A percentile compares a stretch with the other conserved stretches of the same genome.
Evolutionary conservation across 2,113 vertebrate genomes (phyloP).

Genomic region (Sus scrofa): T2T-Sscrofa CM000813.6:146860001-146860500

Average conservation of each 20-base stretch:
- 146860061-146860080: not conserved
- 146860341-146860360: too few species aligned
- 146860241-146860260: not conserved
- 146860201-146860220: not conserved
- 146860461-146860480: too few species aligned
- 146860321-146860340: too few species aligned
- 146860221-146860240: not conserved
- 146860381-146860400: too few species aligned
- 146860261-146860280: not conserved
- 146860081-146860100: not conserved
- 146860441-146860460: too few species aligned
- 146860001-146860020: not conserved
- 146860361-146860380: too few species aligned
- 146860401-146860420: too few species aligned
- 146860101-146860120: not conserved
- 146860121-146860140: not conserved
- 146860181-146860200: too few species aligned
- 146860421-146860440: too few species aligned
- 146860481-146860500: too few species aligned
- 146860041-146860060: not conserved
- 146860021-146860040: not conserved
- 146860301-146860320: not conserved
- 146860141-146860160: not conserved
- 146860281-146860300: not conserved
- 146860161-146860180: not conserved